Percentiles rank a stretch among this genome's conserved stretches.
Conservation (phyloP, 2,113 vertebrate species). For the Pitta sordida region DNA sequence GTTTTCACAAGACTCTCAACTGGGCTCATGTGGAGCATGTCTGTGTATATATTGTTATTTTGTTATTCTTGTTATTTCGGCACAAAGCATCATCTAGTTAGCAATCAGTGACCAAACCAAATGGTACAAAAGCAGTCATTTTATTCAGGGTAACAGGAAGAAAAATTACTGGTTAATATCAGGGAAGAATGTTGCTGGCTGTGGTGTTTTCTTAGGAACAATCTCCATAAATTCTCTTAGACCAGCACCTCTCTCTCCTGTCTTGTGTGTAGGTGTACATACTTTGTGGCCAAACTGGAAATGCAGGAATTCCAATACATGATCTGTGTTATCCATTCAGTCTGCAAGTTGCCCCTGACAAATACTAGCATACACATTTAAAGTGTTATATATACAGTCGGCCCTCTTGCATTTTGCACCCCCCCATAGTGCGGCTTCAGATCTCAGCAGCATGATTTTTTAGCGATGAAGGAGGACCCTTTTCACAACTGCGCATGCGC, state of each 20-base stretch:
- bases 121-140: background rate
- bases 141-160: background rate
- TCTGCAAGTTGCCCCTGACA: background rate
- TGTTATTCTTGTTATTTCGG: background rate
- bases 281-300: background rate
- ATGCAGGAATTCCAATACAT: background rate
- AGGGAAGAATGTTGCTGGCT: background rate
- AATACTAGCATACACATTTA: no score
- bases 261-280: rapidly evolving
- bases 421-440: no score
- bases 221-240: background rate
- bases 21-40: background rate
- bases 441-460: no score
- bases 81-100: background rate
- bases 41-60: no score
- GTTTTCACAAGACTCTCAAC: background rate
- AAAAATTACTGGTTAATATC: background rate
- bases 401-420: no score
- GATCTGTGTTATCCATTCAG: background rate
- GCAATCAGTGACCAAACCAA: background rate
- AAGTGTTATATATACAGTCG: background rate
- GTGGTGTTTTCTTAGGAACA: background rate
- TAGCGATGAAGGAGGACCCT: no score
- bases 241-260: background rate
- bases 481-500: no score